Evolutionary conservation across 2,113 vertebrate genomes (phyloP).

Genomic region (Chloebia gouldiae): DNA sequence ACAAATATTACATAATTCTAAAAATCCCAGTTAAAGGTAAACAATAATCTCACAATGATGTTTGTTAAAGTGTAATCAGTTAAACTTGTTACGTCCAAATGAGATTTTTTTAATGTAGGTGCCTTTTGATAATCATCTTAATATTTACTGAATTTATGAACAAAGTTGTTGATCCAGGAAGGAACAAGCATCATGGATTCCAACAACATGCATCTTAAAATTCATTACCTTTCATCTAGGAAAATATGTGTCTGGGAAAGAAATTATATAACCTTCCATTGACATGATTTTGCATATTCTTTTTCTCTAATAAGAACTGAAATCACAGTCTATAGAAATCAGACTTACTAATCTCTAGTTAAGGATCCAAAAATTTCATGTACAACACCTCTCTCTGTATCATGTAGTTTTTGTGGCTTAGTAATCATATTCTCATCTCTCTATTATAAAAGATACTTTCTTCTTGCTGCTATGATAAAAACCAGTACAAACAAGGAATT

Average conservation of each 20-base stretch:
- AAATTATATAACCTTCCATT: not conserved
- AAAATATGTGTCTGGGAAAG: not conserved
- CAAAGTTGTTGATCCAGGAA: not conserved
- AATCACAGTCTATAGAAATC: not conserved
- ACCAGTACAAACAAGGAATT: not conserved
- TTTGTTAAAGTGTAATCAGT: not conserved
- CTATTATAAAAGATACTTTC: not conserved
- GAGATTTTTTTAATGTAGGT: not conserved
- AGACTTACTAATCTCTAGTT: not conserved
- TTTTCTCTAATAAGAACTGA: not conserved
- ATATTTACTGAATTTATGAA: not conserved
- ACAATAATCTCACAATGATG: accelerated
- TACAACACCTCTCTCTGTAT: not conserved
- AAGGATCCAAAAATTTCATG: not conserved
- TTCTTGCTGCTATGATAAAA: not conserved
- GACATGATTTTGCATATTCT: not conserved
- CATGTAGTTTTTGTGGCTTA: not conserved
- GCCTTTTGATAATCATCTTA: not conserved
- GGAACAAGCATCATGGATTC: not conserved
- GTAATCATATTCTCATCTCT: not conserved
- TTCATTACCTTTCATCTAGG: not conserved
- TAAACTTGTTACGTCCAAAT: not conserved
- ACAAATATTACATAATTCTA: not conserved
- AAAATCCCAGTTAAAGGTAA: not conserved
- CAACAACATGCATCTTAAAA: not conserved